Base-by-base conservation (phyloP, 2,888 invertebrate species). In the Drosophila aldrichi region DNA sequence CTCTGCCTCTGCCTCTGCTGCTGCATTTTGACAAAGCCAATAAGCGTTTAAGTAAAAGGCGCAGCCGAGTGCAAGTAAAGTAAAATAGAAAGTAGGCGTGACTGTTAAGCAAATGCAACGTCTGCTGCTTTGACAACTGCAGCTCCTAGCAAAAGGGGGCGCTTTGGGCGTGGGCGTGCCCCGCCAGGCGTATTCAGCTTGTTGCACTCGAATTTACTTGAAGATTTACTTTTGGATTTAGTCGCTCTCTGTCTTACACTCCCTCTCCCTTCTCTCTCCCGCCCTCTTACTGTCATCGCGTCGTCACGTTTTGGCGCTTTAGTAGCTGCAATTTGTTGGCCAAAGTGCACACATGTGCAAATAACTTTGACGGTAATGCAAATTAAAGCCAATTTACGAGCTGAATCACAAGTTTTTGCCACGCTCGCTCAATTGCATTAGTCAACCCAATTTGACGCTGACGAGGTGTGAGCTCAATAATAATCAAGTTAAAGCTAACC, bases 321-420 rank as follows among this genome's bases (percentile, higher is more conserved):
- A 79, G 71, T 74, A 74, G 81, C 88, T 77, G 81, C 86, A 88
- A 86, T 86, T 86, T 86, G 79, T 51, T 71, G 70, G 66, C 70
- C 81, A 74, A 70, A 81, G 87, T 86, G 83, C 88, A 85, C 81
- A 82, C 87, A 86, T 87, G 82, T 81, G 86, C 82, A 83, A 87
- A 79, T 87, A 84, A 80, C 81, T 88, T 75, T 80, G 75, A 82
- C 74, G 80, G 86, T 87, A 89, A 89, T 77, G 88, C 88, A 87
- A 87, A 87, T 89, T 84, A 89, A 89, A 89, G 88, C 80, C 85
- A 88, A 89, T 88, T 88, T 87, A 75, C 79, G 72, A 74, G 64
- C 70, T 49, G 20, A 54, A 66, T 29, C 32, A 41, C 18, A 66
- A 70, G 57, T 63, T 69, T 61, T 48, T 34, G 65, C 36, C 8